Base-by-base conservation (phyloP, 2,888 invertebrate species). In the Beris morrisii region DNA sequence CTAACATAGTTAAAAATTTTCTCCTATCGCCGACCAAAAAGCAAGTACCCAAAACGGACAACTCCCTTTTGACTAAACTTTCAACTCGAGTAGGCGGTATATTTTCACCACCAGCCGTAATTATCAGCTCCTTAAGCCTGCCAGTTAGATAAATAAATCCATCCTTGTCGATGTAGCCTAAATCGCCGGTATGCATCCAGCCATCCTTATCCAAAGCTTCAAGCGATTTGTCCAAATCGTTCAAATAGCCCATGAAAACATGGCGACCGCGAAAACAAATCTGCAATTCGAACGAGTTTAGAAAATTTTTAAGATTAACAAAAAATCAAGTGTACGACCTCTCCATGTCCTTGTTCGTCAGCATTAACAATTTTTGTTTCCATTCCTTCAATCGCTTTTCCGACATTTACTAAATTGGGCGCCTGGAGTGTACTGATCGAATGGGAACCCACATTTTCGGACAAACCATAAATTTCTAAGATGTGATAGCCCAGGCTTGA, bases 41-140 rank as follows among this genome's bases (percentile, higher is more conserved):
- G 0, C 88, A 92, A 80, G 93, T 90, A 72, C 91, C 91, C 3
- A 96, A 79, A 64, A 87, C 85, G 4, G 90, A 87, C 45, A 95
- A 79, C 75, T 91, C 89, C 0, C 85, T 80, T 74, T 90, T 89
- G 5, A 96, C 84, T 38, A 84, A 79, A 72, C 92, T 88, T 80
- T 96, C 96, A 70, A 95, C 92, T 43, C 88, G 85, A 30, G 92
- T 88, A 0, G 96, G 95, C 2, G 95, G 86, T 74, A 93, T 86
- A 78, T 96, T 96, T 82, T 96, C 96, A 5, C 95, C 96, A 9
- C 95, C 96, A n/a, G 95, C 93, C 3, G 96, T 96, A 72, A 96
- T 95, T 30, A 96, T 82, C 32, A 96, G 74, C 77, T 96, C 96
- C 86, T 87, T 87, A 53, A 86, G 82, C 71, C 87, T 83, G 65